Evolutionary conservation across 53 echinoderm and acorn worm species (phyloP).

Genomic region (Pentamera pediparva): DNA sequence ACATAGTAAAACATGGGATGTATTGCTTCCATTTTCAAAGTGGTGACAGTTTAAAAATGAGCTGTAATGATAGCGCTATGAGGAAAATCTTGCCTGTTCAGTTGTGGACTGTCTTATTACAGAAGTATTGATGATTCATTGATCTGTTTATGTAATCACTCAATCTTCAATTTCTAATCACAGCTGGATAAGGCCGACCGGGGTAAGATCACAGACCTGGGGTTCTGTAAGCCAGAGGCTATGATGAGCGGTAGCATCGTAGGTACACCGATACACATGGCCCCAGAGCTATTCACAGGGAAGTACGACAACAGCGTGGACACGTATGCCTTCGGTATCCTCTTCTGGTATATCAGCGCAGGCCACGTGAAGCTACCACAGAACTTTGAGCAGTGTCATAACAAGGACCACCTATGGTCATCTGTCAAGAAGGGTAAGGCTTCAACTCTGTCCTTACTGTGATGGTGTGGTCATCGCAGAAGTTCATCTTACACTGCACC

Average conservation of each 20-base stretch:
- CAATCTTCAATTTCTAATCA: background rate
- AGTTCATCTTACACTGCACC: no score
- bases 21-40: no score
- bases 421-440: slow-evolving; percentile 86
- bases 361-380: slow-evolving; percentile 82
- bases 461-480: no score
- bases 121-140: no score
- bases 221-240: slow-evolving; percentile 98
- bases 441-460: no score
- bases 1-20: no score
- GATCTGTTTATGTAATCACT: no score
- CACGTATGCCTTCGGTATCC: slow-evolving; percentile 98
- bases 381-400: slow-evolving; percentile 94
- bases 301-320: slow-evolving; percentile 97
- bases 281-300: slow-evolving; percentile 95
- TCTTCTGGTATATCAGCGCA: slow-evolving; percentile 96
- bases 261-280: slow-evolving; percentile 99
- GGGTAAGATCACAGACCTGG: slow-evolving; percentile 97
- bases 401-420: slow-evolving; percentile 96
- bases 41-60: no score
- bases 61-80: no score
- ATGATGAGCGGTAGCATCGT: slow-evolving; percentile 99
- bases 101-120: no score
- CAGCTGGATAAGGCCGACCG: slow-evolving; percentile 86
- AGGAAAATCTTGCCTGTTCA: no score